phyloP scores from a whole-genome alignment of 2,888 invertebrate genomes.

The Drosophila leonis region DNA sequence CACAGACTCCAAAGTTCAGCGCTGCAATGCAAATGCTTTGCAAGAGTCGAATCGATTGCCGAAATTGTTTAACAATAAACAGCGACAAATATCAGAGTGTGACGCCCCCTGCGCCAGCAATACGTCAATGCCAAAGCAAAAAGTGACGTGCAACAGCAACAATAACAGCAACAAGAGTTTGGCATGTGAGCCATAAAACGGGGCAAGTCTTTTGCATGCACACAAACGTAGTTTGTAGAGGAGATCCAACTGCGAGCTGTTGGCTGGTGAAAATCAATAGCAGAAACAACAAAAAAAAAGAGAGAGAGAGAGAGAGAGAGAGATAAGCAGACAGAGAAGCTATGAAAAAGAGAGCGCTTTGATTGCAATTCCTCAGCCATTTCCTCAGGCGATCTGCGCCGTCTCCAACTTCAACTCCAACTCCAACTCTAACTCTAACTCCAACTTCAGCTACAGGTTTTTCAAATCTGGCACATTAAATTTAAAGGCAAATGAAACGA shows the following conservation, averaged over 20 bases:
- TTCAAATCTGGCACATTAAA: slow-evolving; percentile 81
- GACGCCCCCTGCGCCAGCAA: slow-evolving; percentile 59
- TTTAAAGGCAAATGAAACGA: slow-evolving; percentile 72
- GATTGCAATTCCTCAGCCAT: slow-evolving; percentile 65
- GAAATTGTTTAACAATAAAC: slow-evolving; percentile 50
- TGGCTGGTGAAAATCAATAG: slow-evolving; percentile 65
- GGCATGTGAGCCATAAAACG: slow-evolving; percentile 41
- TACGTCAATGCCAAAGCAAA: slow-evolving; percentile 69
- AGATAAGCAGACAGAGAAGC: background rate
- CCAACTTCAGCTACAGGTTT: slow-evolving; percentile 73
- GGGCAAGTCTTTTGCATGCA: slow-evolving; percentile 57
- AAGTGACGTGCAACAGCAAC: slow-evolving; percentile 51
- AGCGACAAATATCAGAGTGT: slow-evolving; percentile 80
- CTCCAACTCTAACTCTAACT: slow-evolving; percentile 9
- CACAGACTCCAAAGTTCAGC: slow-evolving; percentile 63
- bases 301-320: background rate
- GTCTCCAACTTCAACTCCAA: slow-evolving; percentile 39
- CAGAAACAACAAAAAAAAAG: background rate
- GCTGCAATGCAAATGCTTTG: slow-evolving; percentile 51
- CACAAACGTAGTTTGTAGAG: background rate
- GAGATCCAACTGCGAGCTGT: slow-evolving; percentile 31
- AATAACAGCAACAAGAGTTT: slow-evolving; percentile 6
- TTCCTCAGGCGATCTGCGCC: slow-evolving; percentile 54
- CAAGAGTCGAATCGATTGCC: slow-evolving; percentile 40
- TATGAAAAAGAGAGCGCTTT: slow-evolving; percentile 39